These are phyloP conservation scores for Anser brachyrhynchus DNA, from an alignment of 2,113 vertebrate genomes.

Conservation along the genomic window DNA sequence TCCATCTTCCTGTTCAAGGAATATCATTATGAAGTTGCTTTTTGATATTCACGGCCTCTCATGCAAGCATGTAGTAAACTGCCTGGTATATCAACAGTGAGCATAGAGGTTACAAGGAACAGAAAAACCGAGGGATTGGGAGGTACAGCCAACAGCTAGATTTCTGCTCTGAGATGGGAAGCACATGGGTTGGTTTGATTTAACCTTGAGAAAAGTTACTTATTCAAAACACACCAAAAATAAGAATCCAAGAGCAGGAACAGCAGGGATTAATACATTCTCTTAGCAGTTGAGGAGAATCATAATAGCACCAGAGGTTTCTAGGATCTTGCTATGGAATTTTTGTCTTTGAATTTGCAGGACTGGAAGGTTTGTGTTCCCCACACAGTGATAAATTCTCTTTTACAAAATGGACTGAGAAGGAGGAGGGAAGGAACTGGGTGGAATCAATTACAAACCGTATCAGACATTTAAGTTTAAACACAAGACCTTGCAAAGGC, in stretches of 20 bases:
- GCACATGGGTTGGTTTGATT: neutral
- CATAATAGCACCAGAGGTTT: neutral
- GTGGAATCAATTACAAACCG: slow-evolving; percentile 76
- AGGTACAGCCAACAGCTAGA: neutral
- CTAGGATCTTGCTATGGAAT: neutral
- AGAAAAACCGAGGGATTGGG: neutral
- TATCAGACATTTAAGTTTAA: slow-evolving; percentile 71
- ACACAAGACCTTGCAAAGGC: slow-evolving; percentile 70
- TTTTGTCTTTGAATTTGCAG: slow-evolving; percentile 44
- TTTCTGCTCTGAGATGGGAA: neutral
- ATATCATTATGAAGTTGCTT: neutral
- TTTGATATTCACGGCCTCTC: neutral
- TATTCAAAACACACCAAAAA: slow-evolving; percentile 11
- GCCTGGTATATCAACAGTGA: neutral
- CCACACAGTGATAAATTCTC: slow-evolving; percentile 40
- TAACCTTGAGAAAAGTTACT: slow-evolving; percentile 1
- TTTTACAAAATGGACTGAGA: slow-evolving; percentile 53
- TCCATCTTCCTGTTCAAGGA: neutral
- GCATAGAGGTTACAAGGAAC: neutral
- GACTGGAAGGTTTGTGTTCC: neutral
- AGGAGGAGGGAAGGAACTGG: slow-evolving; percentile 50
- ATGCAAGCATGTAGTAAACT: neutral
- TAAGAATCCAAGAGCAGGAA: neutral
- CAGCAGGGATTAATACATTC: slow-evolving; percentile 15
- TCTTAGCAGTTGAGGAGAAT: neutral